A percentile compares a stretch with the other conserved stretches of the same genome.
Conservation (phyloP, 2,113 vertebrate species). For the Corydoras sp. region DNA sequence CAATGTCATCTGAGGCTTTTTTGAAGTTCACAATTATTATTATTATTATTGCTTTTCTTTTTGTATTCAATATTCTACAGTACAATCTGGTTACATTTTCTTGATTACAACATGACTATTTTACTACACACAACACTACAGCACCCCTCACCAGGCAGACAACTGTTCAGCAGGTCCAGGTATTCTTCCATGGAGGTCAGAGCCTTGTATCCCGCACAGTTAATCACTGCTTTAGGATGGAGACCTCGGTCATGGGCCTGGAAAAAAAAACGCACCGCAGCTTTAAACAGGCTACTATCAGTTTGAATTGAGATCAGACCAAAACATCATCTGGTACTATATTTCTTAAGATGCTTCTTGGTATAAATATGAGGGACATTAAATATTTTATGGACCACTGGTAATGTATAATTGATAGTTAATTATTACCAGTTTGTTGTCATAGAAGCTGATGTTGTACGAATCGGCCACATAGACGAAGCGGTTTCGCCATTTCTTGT, state of each 20-base stretch:
- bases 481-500: conserved; percentile 87
- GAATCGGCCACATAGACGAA: conserved; percentile 81
- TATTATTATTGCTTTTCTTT: too few relatives aligned
- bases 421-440: conserved; percentile 78
- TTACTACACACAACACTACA: neutral
- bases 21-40: too few relatives aligned
- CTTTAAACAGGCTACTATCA: neutral
- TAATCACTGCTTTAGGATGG: conserved; percentile 72
- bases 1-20: too few relatives aligned
- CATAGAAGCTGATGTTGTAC: conserved; percentile 77
- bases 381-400: too few relatives aligned
- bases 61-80: too few relatives aligned
- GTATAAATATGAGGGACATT: too few relatives aligned
- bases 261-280: neutral
- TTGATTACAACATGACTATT: neutral
- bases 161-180: conserved; percentile 76
- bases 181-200: conserved; percentile 86
- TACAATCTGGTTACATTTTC: neutral
- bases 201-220: conserved; percentile 87
- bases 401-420: neutral
- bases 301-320: too few relatives aligned
- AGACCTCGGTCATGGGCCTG: conserved; percentile 81
- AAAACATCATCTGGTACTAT: too few relatives aligned
- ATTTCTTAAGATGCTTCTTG: too few relatives aligned
- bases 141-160: conserved; percentile 74